Base-by-base conservation (phyloP, 2,888 invertebrate genomes). In the Thecocarcelia acutangulata region DNA sequence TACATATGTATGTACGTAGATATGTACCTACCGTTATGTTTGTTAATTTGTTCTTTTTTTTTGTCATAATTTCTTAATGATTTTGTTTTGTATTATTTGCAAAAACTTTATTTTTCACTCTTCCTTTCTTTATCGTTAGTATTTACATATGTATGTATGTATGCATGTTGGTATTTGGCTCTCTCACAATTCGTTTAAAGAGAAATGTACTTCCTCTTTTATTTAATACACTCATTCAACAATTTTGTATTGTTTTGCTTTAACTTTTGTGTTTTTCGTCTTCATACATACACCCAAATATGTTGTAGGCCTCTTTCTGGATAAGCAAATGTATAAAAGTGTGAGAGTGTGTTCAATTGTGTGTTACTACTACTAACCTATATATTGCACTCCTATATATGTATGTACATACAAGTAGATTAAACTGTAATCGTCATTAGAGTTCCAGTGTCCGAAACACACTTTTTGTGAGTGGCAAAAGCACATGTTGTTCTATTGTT, bases 311-410 rank as follows among this genome's bases (percentile, higher is more conserved):
- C 52, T 9, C n/a, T n/a, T n/a, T n/a, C 52, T 52, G 52, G 28
- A 8, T 37, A 28, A 37, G 28, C 42, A 46, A 15, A 48, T 9
- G 24, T 58, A 1, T 37, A 17, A 19, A n/a, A 44, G 5, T 24
- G 52, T 12, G 58, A 9, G 54, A 15, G 17, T 15, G 6, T 42
- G 24, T 37, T 5, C 2, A 9, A 54, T n/a, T 15, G 21, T 8
- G 3, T 46, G 48, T 40, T 66, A 66, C 66, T 70, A 69, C 76
- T 76, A 70, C 69, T 82, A 78, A 82, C 82, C 82, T 82, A 82
- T 70, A 66, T 82, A 82, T 70, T 61, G 74, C 78, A 75, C 77
- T 75, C 70, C 75, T 80, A 66, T 70, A 69, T 61, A 74, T 42
- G 42, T 42, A 21, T 42, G 17, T 46, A 46, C 1, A 1, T 46